phyloP scores from a whole-genome alignment of 2,797 vertebrate genomes.

The Gallinago nigripennis region DNA sequence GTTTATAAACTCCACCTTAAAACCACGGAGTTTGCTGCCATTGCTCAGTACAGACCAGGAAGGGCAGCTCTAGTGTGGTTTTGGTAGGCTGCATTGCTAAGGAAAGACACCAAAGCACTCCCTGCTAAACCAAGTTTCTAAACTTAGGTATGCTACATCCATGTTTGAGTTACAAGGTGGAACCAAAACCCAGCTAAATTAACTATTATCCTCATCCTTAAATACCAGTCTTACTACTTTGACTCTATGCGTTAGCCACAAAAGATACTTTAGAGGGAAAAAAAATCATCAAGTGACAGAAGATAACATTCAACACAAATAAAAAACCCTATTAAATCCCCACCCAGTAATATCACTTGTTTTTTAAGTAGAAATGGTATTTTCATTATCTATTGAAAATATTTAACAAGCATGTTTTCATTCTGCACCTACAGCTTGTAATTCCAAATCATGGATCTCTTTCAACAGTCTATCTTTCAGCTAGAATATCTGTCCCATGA shows the following conservation, averaged over 20 bases:
- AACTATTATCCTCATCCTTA: background rate
- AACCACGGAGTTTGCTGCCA: background rate
- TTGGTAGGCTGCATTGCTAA: conserved; percentile 20
- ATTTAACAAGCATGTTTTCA: background rate
- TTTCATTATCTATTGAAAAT: background rate
- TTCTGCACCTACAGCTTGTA: background rate
- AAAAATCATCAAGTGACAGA: background rate
- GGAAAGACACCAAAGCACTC: conserved; percentile 28
- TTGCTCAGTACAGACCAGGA: background rate
- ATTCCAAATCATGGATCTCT: background rate
- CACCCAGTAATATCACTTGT: background rate
- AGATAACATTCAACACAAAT: background rate
- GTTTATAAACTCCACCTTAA: conserved; percentile 43
- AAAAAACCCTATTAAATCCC: background rate
- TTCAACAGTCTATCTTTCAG: background rate
- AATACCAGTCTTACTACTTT: background rate
- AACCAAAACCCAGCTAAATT: background rate
- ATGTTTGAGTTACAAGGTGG: background rate
- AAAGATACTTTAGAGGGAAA: background rate
- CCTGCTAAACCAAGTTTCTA: conserved; percentile 21
- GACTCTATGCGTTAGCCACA: background rate
- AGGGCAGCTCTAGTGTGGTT: background rate
- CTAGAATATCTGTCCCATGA: conserved; percentile 5
- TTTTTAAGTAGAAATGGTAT: background rate
- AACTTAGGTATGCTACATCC: background rate